phyloP scores from a whole-genome alignment of 1,140 invertebrate genomes.

The Saxidomus purpurata region DNA sequence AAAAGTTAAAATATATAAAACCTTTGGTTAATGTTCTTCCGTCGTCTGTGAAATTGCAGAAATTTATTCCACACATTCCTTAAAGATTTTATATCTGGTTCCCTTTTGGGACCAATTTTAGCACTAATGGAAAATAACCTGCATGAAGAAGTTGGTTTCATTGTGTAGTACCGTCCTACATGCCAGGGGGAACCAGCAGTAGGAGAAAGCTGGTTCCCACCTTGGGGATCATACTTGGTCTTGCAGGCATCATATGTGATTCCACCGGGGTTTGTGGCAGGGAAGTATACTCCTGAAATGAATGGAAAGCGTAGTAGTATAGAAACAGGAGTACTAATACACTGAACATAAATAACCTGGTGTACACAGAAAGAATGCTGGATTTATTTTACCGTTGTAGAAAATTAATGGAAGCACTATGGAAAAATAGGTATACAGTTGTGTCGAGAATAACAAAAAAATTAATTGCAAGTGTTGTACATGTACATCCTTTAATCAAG shows the following conservation, averaged over 20 bases:
- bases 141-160: conserved; percentile 8
- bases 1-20: too few species aligned
- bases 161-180: background rate
- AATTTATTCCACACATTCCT: background rate
- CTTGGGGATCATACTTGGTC: conserved; percentile 15
- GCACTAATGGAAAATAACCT: conserved; percentile 38
- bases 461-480: too few species aligned
- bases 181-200: background rate
- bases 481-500: too few species aligned
- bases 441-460: too few species aligned
- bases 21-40: too few species aligned
- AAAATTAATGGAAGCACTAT: too few species aligned
- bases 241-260: conserved; percentile 43
- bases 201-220: background rate
- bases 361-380: too few species aligned
- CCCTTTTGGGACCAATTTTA: conserved; percentile 24
- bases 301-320: too few species aligned
- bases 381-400: too few species aligned
- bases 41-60: background rate
- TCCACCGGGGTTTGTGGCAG: background rate
- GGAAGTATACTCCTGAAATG: conserved; percentile 23
- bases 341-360: too few species aligned
- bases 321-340: too few species aligned
- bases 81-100: background rate
- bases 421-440: too few species aligned